These are phyloP conservation scores for Acholoe squamosa DNA, from an alignment of 2,888 invertebrate genomes.

Conservation along the genomic window DNA sequence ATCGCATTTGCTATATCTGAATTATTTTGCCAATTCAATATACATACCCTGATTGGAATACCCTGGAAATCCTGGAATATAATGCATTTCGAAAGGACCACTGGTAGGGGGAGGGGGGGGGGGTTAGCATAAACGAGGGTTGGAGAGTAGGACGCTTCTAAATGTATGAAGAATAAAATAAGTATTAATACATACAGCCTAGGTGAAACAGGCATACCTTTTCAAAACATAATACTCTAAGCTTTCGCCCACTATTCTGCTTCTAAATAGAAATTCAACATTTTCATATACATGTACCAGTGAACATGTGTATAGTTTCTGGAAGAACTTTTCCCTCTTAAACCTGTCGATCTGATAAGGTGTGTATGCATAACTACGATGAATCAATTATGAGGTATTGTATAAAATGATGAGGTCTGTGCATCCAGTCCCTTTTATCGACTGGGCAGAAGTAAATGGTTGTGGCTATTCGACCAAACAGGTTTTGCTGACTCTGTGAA, in stretches of 20 bases:
- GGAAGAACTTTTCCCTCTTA: background rate
- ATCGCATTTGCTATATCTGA: too few species aligned
- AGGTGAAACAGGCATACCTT: too few species aligned
- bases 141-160: too few species aligned
- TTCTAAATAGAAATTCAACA: slow-evolving; percentile 10
- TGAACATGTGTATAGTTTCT: background rate
- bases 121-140: too few species aligned
- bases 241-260: background rate
- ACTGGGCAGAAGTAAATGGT: background rate
- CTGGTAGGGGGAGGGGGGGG: too few species aligned
- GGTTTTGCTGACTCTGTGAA: background rate
- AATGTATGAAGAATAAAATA: too few species aligned
- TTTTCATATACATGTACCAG: background rate
- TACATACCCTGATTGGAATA: too few species aligned
- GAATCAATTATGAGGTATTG: slow-evolving; percentile 29
- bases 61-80: too few species aligned
- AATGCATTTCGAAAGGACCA: too few species aligned
- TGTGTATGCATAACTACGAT: background rate
- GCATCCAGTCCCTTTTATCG: background rate
- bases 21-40: too few species aligned
- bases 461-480: background rate
- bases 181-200: too few species aligned
- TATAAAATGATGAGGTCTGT: slow-evolving; percentile 28
- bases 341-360: background rate
- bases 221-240: background rate